Conservation (phyloP, 2,797 vertebrate species). For the Tamandua tetradactyla region DNA sequence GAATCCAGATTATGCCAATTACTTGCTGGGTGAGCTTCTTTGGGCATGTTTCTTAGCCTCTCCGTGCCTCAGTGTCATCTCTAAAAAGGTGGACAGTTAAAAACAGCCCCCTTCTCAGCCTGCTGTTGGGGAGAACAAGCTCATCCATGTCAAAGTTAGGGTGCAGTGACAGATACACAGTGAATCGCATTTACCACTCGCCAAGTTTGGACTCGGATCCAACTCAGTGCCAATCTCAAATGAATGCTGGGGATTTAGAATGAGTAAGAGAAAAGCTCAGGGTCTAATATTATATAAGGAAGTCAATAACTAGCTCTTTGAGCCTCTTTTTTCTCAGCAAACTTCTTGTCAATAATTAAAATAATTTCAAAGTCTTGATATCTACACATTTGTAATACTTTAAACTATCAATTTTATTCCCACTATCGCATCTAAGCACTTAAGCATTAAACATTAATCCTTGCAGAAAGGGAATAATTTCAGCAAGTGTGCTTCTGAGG, state of each 20-base stretch:
- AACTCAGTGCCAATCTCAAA: background rate
- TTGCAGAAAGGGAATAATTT: conserved; percentile 42
- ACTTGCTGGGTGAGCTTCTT: background rate
- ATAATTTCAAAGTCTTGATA: background rate
- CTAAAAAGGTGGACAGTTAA: background rate
- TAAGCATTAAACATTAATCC: conserved; percentile 57
- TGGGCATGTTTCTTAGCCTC: background rate
- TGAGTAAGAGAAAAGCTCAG: background rate
- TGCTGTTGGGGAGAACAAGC: background rate
- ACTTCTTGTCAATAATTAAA: conserved; percentile 47
- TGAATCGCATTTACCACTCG: rapidly evolving
- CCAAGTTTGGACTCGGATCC: background rate
- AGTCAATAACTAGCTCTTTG: background rate
- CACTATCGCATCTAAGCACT: conserved; percentile 35
- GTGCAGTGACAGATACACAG: rapidly evolving
- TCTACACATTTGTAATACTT: conserved; percentile 40
- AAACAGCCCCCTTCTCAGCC: background rate
- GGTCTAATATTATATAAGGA: background rate
- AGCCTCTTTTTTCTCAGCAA: background rate
- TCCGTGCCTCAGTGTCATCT: background rate
- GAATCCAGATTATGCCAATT: background rate
- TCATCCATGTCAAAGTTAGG: background rate
- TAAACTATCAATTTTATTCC: conserved; percentile 39
- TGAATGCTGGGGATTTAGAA: background rate
- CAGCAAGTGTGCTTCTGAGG: conserved; percentile 61